phyloP scores from a whole-genome alignment of 2,113 vertebrate species.

The Chascanopsetta lugubris region DNA sequence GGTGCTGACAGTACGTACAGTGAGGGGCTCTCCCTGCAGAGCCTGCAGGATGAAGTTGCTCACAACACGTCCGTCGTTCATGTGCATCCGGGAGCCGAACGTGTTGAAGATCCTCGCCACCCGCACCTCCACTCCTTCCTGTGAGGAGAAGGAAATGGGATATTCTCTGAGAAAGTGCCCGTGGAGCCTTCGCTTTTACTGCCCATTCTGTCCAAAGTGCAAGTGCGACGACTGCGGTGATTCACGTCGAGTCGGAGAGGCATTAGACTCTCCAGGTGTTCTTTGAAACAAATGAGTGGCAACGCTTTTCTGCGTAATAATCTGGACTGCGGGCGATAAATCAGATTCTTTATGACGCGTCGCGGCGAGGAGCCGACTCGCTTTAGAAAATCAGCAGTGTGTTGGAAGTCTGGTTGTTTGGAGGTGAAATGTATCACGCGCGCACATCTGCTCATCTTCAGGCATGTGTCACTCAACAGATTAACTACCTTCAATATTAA shows the following conservation, averaged over 20 bases:
- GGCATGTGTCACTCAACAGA: background rate
- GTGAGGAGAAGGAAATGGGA: constrained; percentile 24
- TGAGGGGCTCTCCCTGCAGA: constrained; percentile 94
- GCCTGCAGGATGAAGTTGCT: constrained; percentile 99
- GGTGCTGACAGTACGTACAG: constrained; percentile 81
- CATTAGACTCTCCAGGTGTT: background rate
- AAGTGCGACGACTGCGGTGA: too few relatives aligned
- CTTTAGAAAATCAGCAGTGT: background rate
- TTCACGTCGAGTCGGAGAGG: background rate
- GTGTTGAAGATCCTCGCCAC: constrained; percentile 99
- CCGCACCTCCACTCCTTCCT: constrained; percentile 98
- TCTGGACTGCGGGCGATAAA: background rate
- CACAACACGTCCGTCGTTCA: constrained; percentile 99
- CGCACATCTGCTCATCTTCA: background rate
- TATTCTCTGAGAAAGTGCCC: background rate
- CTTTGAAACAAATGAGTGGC: background rate
- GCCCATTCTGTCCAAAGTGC: too few relatives aligned
- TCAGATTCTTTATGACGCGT: background rate
- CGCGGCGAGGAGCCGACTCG: background rate
- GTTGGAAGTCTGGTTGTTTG: background rate
- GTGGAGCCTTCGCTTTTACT: background rate
- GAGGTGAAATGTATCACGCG: background rate
- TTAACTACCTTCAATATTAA: too few relatives aligned
- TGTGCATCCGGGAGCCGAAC: constrained; percentile 98
- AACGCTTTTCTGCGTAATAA: too few relatives aligned